A percentile compares a stretch with the other conserved stretches of the same genome.
These are phyloP conservation scores for Perithous albicinctus DNA, from an alignment of 2,888 invertebrate species.

Conservation along the genomic window DNA sequence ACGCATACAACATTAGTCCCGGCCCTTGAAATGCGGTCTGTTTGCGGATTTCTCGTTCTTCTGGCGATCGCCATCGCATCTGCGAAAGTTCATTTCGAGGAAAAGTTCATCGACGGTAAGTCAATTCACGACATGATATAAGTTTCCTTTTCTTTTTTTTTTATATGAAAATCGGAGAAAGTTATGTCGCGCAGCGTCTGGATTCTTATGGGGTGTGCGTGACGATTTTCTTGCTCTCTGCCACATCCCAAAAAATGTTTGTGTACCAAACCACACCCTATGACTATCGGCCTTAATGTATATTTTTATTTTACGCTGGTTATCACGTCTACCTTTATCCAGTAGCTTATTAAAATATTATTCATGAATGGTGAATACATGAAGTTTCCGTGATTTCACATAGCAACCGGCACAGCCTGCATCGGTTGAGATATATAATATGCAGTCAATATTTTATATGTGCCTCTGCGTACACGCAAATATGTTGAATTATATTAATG, in stretches of 20 bases:
- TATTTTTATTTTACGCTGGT: not conserved
- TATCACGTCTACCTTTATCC: too few species aligned
- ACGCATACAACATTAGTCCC: too few species aligned
- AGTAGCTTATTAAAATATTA: not conserved
- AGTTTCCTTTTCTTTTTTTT: not conserved
- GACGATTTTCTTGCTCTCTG: not conserved
- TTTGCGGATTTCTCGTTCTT: conserved; percentile 87
- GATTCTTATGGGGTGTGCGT: conserved; percentile 27
- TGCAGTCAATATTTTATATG: conserved; percentile 40
- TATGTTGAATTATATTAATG: conserved; percentile 29
- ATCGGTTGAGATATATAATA: conserved; percentile 6
- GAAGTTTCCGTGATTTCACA: conserved; percentile 41
- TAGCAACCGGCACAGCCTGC: conserved; percentile 62
- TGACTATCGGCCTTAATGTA: not conserved
- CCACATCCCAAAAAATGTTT: conserved; percentile 41
- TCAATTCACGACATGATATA: not conserved
- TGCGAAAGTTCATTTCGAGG: conserved; percentile 92
- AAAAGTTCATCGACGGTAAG: conserved; percentile 93
- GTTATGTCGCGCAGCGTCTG: conserved; percentile 36
- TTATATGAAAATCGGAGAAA: not conserved
- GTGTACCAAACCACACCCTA: conserved; percentile 74
- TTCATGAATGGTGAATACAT: not conserved
- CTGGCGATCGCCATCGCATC: conserved; percentile 87
- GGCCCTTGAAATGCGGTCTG: conserved; percentile 85
- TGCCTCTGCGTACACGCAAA: conserved; percentile 13